Percentiles rank a stretch among this genome's conserved stretches.
Conservation (phyloP, 2,797 vertebrate species). For the Galagoides demidoff region DNA sequence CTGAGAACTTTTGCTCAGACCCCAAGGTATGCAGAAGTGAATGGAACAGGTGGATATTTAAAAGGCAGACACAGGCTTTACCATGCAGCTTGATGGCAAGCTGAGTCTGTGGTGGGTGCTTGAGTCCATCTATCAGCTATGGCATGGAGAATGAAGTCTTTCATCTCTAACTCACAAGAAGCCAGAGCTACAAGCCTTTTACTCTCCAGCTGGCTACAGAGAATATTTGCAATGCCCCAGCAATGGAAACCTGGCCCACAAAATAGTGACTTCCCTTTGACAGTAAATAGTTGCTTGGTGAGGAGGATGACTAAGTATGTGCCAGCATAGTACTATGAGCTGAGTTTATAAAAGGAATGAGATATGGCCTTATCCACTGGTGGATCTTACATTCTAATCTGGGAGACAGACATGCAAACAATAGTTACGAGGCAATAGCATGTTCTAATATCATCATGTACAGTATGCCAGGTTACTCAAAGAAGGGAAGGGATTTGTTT, state of each 20-base stretch:
- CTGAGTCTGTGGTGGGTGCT: neutral
- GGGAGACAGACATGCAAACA: neutral
- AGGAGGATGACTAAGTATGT: neutral
- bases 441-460: neutral
- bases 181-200: neutral
- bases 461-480: neutral
- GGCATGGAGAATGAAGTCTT: neutral
- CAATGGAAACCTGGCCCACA: constrained; percentile 35
- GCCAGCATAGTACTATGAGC: neutral
- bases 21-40: constrained; percentile 4
- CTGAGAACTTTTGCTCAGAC: neutral
- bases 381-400: neutral
- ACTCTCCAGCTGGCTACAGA: neutral
- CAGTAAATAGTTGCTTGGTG: constrained; percentile 25
- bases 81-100: neutral
- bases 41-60: neutral
- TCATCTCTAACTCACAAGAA: neutral
- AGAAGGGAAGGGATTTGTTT: constrained; percentile 16
- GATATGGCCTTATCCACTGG: neutral
- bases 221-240: neutral
- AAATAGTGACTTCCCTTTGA: constrained; percentile 37
- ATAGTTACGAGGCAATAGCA: neutral
- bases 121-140: neutral
- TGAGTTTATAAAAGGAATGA: neutral
- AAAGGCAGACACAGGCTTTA: neutral